Percentiles rank a stretch among this genome's conserved stretches.
Conservation (phyloP, 2,797 vertebrate genomes). For the Diceros bicornis region DNA sequence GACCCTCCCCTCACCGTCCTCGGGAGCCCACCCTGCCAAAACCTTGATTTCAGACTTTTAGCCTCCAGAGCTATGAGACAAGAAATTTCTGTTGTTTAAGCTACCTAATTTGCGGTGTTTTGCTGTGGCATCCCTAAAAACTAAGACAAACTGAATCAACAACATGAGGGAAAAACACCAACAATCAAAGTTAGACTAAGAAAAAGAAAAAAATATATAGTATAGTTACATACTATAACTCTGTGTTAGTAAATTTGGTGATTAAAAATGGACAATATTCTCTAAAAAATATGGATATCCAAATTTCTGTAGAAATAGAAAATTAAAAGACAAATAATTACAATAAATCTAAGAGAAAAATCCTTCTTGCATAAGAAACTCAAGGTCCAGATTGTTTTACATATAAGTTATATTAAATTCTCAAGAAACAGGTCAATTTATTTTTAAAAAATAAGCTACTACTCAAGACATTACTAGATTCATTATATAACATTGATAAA, state of each 20-base stretch:
- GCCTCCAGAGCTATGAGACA: neutral
- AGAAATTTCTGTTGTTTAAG: neutral
- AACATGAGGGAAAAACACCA: neutral
- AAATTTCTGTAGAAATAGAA: neutral
- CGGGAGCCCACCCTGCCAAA: neutral
- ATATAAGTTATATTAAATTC: neutral
- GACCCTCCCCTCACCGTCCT: neutral
- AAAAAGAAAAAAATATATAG: neutral
- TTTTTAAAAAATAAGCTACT: neutral
- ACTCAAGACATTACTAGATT: neutral
- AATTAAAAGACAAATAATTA: constrained; percentile 2
- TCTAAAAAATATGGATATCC: neutral
- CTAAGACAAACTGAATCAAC: neutral
- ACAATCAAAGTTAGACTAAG: neutral
- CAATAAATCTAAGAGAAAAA: neutral
- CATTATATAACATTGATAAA: neutral
- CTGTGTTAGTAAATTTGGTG: neutral
- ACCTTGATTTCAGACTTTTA: neutral
- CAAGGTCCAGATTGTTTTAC: neutral
- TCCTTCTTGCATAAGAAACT: neutral
- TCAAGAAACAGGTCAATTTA: neutral
- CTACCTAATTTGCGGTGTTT: neutral
- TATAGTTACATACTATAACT: neutral
- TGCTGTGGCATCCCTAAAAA: neutral
- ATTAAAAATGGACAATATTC: neutral